These are phyloP conservation scores for Cheilosia pagana DNA, from an alignment of 2,888 invertebrate species.

Conservation along the genomic window DNA sequence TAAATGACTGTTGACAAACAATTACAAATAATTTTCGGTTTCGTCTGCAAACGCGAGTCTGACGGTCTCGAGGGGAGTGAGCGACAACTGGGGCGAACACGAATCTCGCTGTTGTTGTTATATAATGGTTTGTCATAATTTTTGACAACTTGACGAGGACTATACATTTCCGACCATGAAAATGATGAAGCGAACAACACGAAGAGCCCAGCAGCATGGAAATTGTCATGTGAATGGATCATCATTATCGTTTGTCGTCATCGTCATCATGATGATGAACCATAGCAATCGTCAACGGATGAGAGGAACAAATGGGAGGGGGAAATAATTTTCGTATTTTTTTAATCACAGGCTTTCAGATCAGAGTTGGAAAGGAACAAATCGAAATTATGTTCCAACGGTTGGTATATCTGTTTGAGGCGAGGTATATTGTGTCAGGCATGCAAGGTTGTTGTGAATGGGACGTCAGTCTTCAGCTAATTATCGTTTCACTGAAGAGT, in stretches of 20 bases:
- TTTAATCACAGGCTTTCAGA: conserved; percentile 72
- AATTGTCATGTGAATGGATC: conserved; percentile 69
- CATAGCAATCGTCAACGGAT: conserved; percentile 47
- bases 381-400: conserved; percentile 40
- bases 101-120: conserved; percentile 50
- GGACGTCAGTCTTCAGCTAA: conserved; percentile 33
- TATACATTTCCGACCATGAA: conserved; percentile 74
- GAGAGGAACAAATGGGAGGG: conserved; percentile 28
- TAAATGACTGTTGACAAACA: conserved; percentile 75
- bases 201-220: conserved; percentile 42
- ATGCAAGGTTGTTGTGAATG: conserved; percentile 42
- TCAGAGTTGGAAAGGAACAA: conserved; percentile 56
- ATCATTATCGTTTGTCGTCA: conserved; percentile 41
- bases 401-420: conserved; percentile 16
- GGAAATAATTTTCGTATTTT: conserved; percentile 17
- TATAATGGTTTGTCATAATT: conserved; percentile 69
- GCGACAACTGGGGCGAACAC: conserved; percentile 48
- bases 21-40: conserved; percentile 73
- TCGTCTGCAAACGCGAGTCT: conserved; percentile 41
- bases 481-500: not conserved
- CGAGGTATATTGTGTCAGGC: conserved; percentile 50
- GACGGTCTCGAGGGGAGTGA: conserved; percentile 17
- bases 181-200: conserved; percentile 55
- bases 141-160: conserved; percentile 72
- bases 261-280: conserved; percentile 15